These are phyloP conservation scores for Branchellion lobata DNA, from an alignment of 2,888 invertebrate species.

Conservation along the genomic window DNA sequence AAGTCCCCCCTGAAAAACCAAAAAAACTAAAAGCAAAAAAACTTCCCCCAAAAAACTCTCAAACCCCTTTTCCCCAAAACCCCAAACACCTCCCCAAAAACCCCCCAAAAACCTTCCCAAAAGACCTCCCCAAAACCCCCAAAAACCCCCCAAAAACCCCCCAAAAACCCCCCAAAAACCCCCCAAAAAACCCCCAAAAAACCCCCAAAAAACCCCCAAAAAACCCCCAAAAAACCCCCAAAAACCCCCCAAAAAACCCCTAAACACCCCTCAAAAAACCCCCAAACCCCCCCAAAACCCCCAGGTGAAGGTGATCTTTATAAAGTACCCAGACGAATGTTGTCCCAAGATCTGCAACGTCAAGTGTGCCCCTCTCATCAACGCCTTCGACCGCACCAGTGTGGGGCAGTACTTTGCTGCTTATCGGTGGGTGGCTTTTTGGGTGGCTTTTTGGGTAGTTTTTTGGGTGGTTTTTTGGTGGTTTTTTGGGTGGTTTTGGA, in stretches of 20 bases:
- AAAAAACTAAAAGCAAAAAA: no score
- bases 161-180: conserved; percentile 43
- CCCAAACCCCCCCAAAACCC: not conserved
- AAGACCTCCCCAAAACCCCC: conserved; percentile 65
- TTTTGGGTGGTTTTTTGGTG: no score
- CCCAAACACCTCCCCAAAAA: conserved; percentile 37
- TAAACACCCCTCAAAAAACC: not conserved
- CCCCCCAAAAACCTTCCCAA: conserved; percentile 34
- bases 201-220: not conserved
- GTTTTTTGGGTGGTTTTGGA: no score
- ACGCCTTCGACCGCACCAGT: conserved; percentile 71
- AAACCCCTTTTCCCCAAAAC: not conserved
- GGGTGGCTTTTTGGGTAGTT: no score
- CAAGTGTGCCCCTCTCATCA: conserved; percentile 45
- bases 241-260: not conserved
- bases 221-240: not conserved
- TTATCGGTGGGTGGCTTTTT: not conserved
- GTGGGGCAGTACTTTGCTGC: conserved; percentile 85
- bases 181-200: not conserved
- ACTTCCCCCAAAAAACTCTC: not conserved
- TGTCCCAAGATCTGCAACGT: conserved; percentile 59
- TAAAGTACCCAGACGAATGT: conserved; percentile 86
- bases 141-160: conserved; percentile 70
- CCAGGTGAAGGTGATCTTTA: conserved; percentile 74
- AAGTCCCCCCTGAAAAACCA: no score